phyloP scores from a whole-genome alignment of 2,888 invertebrate genomes.

The Galerucella nymphaeae region DNA sequence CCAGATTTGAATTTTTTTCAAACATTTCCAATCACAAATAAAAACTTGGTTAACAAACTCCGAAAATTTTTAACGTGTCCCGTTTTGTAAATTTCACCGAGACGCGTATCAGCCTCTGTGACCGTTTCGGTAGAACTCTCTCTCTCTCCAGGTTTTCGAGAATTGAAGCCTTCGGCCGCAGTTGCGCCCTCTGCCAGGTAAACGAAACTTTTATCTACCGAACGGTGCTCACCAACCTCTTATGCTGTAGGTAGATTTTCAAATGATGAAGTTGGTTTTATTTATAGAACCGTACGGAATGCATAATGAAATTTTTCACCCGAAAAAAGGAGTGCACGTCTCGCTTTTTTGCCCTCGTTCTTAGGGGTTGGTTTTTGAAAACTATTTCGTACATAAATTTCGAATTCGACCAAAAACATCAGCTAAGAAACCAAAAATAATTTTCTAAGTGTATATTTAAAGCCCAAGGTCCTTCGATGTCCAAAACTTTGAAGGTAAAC shows the following conservation, averaged over 20 bases:
- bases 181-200: slow-evolving; percentile 48
- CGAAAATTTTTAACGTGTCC: slow-evolving; percentile 22
- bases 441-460: too few species aligned
- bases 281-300: slow-evolving; percentile 36
- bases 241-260: slow-evolving; percentile 38
- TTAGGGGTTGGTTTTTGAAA: too few species aligned
- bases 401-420: too few species aligned
- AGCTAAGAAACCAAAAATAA: too few species aligned
- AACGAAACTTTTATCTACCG: slow-evolving; percentile 32
- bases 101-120: slow-evolving; percentile 50
- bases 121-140: slow-evolving; percentile 45
- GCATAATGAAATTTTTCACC: slow-evolving; percentile 27
- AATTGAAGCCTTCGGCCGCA: slow-evolving; percentile 47
- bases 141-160: slow-evolving; percentile 51
- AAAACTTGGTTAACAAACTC: not conserved
- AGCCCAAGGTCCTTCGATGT: too few species aligned
- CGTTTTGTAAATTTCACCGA: slow-evolving; percentile 42
- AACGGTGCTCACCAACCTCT: slow-evolving; percentile 19
- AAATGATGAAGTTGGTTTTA: slow-evolving; percentile 39
- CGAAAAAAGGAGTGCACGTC: not conserved
- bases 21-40: not conserved
- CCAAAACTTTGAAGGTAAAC: too few species aligned
- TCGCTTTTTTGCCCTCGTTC: not conserved
- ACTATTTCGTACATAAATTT: too few species aligned
- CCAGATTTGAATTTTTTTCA: not conserved